A percentile compares a stretch with the other conserved stretches of the same genome.
phyloP scores from a whole-genome alignment of 2,888 invertebrate species.

The Nycteola revayana region DNA sequence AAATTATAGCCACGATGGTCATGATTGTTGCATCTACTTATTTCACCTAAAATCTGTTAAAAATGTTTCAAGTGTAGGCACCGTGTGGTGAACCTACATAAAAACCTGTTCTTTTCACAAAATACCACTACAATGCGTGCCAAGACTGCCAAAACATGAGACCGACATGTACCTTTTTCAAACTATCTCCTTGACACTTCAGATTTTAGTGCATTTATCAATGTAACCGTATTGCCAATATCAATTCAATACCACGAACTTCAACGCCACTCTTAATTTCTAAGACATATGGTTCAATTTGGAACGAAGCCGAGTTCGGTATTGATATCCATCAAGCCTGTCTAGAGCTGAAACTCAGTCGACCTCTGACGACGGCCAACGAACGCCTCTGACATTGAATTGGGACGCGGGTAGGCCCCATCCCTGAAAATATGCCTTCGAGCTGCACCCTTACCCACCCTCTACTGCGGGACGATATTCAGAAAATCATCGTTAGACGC shows the following conservation, averaged over 20 bases:
- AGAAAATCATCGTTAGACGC: conserved; percentile 36
- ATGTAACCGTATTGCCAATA: conserved; percentile 19
- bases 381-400: conserved; percentile 74
- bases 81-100: too few species aligned
- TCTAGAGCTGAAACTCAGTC: conserved; percentile 39
- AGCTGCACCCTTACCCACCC: conserved; percentile 47
- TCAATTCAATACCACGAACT: too few species aligned
- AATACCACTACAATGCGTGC: too few species aligned
- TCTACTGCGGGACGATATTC: conserved; percentile 20
- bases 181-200: conserved; percentile 36
- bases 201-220: conserved; percentile 45
- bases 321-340: conserved; percentile 16
- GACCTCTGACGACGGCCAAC: conserved; percentile 71
- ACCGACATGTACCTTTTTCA: conserved; percentile 36
- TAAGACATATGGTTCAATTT: conserved; percentile 22
- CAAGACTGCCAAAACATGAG: conserved; percentile 21
- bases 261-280: not conserved
- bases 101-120: too few species aligned
- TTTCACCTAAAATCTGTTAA: too few species aligned
- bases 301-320: conserved; percentile 3
- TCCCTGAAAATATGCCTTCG: conserved; percentile 48
- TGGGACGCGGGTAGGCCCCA: conserved; percentile 55
- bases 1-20: too few species aligned
- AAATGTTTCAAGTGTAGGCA: too few species aligned
- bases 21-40: too few species aligned